A percentile compares a stretch with the other conserved stretches of the same genome.
phyloP scores from a whole-genome alignment of 2,888 invertebrate genomes.

The Diarsia mendica region DNA sequence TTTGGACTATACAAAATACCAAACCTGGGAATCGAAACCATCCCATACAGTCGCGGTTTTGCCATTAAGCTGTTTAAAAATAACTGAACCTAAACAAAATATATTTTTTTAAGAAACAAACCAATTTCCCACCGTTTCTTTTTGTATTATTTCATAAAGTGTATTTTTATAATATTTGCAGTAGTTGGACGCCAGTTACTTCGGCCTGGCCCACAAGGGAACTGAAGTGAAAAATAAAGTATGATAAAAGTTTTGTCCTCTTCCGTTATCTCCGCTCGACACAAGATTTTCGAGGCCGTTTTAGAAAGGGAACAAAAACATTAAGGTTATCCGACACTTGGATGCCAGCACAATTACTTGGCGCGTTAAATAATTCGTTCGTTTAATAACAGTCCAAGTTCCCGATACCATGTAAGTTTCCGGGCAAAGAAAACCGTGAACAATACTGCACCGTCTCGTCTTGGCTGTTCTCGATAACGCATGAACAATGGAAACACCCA shows the following conservation, averaged over 20 bases:
- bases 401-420: constrained; percentile 1
- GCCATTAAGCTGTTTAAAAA: background rate
- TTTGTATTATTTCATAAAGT: constrained; percentile 10
- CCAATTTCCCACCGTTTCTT: constrained; percentile 3
- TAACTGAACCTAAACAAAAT: background rate
- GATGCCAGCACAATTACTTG: constrained; percentile 28
- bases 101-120: background rate
- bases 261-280: constrained; percentile 58
- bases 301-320: constrained; percentile 48
- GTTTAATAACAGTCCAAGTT: constrained; percentile 3
- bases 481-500: constrained; percentile 47
- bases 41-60: background rate
- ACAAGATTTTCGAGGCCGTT: constrained; percentile 56
- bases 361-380: constrained; percentile 26
- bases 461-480: constrained; percentile 28
- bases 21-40: background rate
- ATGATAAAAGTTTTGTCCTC: constrained; percentile 62
- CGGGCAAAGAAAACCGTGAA: constrained; percentile 3
- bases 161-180: constrained; percentile 39
- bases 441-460: background rate
- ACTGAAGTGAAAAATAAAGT: constrained; percentile 61
- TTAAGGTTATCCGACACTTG: constrained; percentile 46
- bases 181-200: constrained; percentile 32
- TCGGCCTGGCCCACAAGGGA: constrained; percentile 41
- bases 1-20: too few species aligned